A percentile compares a stretch with the other conserved stretches of the same genome.
Evolutionary conservation across 2,888 invertebrate genomes (phyloP).

Genomic region (Exocentrus adspersus): DNA sequence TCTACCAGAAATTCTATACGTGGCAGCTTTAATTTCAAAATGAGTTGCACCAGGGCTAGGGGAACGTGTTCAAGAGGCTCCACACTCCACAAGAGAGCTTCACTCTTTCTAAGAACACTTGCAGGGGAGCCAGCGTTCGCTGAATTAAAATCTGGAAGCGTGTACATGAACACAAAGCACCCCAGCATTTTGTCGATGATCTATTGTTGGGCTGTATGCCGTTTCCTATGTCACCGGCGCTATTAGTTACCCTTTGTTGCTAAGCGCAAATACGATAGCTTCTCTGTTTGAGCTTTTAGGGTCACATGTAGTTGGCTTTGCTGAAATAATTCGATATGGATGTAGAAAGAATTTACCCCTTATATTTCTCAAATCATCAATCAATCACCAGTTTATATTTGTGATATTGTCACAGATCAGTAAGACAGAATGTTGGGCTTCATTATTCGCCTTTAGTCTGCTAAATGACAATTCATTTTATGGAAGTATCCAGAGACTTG

Average conservation of each 20-base stretch:
- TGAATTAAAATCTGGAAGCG: conserved; percentile 32
- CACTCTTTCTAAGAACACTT: conserved; percentile 10
- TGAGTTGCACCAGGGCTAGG: neutral
- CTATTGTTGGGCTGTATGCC: conserved; percentile 17
- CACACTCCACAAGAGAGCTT: conserved; percentile 4
- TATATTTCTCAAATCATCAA: no score
- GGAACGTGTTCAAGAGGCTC: conserved; percentile 29
- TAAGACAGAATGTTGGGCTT: no score
- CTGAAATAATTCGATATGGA: no score
- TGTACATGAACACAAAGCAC: conserved; percentile 21
- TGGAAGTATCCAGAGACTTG: no score
- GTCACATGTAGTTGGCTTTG: neutral
- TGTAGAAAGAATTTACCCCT: no score
- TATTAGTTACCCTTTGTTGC: conserved; percentile 23
- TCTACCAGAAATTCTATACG: neutral
- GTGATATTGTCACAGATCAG: no score
- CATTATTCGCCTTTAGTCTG: no score
- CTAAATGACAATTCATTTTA: no score
- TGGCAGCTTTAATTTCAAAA: neutral
- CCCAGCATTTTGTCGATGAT: conserved; percentile 19
- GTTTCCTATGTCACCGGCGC: conserved; percentile 17
- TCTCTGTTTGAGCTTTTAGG: neutral
- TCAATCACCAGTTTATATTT: no score
- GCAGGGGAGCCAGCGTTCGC: conserved; percentile 26
- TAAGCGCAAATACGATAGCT: neutral